A percentile compares a stretch with the other conserved stretches of the same genome.
Conservation (phyloP, 1,140 invertebrate species). For the Sycophaga agraensis region DNA sequence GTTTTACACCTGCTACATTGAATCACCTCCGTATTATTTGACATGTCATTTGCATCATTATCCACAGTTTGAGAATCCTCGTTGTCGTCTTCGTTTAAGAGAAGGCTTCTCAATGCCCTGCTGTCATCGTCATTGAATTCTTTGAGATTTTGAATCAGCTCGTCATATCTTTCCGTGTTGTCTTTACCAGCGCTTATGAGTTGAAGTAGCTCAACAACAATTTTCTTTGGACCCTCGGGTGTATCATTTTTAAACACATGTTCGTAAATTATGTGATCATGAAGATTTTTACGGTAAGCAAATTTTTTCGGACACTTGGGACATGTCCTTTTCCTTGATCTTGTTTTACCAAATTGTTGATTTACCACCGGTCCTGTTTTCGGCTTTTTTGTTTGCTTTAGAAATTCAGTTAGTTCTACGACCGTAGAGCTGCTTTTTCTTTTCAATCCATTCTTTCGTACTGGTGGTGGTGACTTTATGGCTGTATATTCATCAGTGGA, state of each 20-base stretch:
- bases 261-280: conserved; percentile 15
- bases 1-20: conserved; percentile 12
- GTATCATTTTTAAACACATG: background rate
- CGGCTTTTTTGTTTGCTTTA: background rate
- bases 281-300: background rate
- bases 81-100: too few species aligned
- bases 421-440: background rate
- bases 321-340: background rate
- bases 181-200: background rate
- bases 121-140: background rate
- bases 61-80: too few species aligned
- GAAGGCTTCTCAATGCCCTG: background rate
- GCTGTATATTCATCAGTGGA: conserved; percentile 8
- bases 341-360: too few species aligned
- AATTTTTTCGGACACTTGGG: conserved; percentile 14
- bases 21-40: background rate
- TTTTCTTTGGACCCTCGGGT: conserved; percentile 3
- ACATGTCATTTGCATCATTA: background rate
- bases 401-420: background rate
- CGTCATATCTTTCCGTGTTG: background rate
- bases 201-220: background rate
- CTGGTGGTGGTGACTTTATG: background rate
- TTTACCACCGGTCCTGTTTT: too few species aligned
- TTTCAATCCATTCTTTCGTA: conserved; percentile 7
- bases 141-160: background rate